Evolutionary conservation across 2,113 vertebrate genomes (phyloP).

Genomic region (Bubo blakistoni): DNA sequence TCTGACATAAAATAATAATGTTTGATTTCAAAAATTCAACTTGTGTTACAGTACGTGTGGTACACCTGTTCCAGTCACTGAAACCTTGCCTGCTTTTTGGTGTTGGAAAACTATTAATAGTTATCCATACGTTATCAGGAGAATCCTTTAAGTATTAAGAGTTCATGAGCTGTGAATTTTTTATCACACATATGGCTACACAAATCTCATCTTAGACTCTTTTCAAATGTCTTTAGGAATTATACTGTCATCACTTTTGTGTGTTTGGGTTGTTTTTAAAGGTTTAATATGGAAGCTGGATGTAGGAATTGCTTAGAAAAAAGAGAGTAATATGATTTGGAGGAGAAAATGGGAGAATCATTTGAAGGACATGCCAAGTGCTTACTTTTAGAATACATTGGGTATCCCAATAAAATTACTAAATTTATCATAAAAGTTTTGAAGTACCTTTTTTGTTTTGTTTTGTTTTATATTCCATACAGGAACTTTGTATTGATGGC

Average conservation of each 20-base stretch:
- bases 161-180: neutral
- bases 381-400: constrained; percentile 13
- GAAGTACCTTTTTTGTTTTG: constrained; percentile 65
- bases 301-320: neutral
- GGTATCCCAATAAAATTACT: constrained; percentile 45
- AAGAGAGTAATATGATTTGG: neutral
- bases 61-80: neutral
- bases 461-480: constrained; percentile 70
- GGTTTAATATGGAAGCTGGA: neutral
- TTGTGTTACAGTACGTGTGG: neutral
- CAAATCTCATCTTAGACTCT: neutral
- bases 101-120: neutral
- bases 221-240: neutral
- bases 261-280: neutral
- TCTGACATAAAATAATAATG: neutral
- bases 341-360: neutral
- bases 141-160: neutral
- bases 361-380: neutral
- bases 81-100: neutral
- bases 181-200: neutral
- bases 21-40: neutral
- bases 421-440: constrained; percentile 54
- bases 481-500: constrained; percentile 77
- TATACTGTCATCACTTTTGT: neutral
- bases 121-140: neutral